Evolutionary conservation across 2,888 invertebrate species (phyloP).

Genomic region (Andricus curvator): DNA sequence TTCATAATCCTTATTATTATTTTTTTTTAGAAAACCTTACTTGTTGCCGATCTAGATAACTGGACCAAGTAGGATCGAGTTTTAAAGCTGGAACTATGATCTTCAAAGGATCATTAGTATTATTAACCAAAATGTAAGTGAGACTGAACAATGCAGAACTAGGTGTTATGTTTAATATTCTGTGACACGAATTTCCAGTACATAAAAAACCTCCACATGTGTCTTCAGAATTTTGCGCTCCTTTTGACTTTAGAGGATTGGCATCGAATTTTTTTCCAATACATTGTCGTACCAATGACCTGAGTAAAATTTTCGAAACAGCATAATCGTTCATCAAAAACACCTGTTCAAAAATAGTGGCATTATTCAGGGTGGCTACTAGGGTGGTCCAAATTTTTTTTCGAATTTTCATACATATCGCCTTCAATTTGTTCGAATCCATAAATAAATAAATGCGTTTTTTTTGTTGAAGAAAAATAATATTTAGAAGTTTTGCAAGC

Average conservation of each 20-base stretch:
- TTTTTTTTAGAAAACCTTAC: constrained; percentile 73
- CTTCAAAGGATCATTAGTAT: constrained; percentile 81
- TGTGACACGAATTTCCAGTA: constrained; percentile 83
- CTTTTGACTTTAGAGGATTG: constrained; percentile 16
- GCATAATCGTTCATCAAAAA: constrained; percentile 86
- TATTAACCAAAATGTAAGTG: constrained; percentile 82
- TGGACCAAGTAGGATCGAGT: constrained; percentile 84
- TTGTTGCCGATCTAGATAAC: constrained; percentile 87
- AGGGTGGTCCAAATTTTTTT: no score
- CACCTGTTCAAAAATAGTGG: constrained; percentile 78
- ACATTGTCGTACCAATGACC: constrained; percentile 60
- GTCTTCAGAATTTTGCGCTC: constrained; percentile 62
- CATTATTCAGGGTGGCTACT: neutral
- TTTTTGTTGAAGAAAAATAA: no score
- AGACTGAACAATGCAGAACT: constrained; percentile 83
- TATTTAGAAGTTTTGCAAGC: no score
- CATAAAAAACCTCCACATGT: constrained; percentile 86
- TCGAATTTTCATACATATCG: no score
- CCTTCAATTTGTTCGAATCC: no score
- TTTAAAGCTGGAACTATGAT: constrained; percentile 84
- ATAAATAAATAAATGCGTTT: no score
- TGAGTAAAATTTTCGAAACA: constrained; percentile 79
- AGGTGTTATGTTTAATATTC: constrained; percentile 74
- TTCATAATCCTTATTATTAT: neutral
- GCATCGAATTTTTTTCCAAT: constrained; percentile 44